phyloP scores from a whole-genome alignment of 2,113 vertebrate genomes.

The Oryzias woworae region DNA sequence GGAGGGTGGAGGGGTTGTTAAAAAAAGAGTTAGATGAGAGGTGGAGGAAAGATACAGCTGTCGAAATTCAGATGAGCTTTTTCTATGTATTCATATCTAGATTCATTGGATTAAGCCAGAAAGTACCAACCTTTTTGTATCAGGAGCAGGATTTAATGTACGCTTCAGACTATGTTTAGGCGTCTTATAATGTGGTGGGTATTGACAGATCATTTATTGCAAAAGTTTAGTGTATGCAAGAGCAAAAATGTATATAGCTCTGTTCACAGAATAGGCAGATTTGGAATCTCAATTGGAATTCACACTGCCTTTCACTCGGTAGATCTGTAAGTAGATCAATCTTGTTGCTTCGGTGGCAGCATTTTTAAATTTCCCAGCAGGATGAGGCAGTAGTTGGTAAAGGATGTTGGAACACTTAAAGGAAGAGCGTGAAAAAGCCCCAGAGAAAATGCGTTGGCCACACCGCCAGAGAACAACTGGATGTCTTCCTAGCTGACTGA shows the following conservation, averaged over 20 bases:
- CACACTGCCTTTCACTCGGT: constrained; percentile 53
- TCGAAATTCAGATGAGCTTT: constrained; percentile 53
- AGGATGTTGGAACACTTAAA: constrained; percentile 70
- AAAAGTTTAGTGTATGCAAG: constrained; percentile 11
- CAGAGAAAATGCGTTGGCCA: constrained; percentile 75
- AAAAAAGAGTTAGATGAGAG: constrained; percentile 54
- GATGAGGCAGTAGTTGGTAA: constrained; percentile 63
- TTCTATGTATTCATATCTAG: constrained; percentile 31
- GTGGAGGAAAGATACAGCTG: constrained; percentile 49
- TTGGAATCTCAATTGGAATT: constrained; percentile 11
- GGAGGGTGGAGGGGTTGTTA: constrained; percentile 27
- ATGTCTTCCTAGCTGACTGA: constrained; percentile 52
- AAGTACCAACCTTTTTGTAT: constrained; percentile 4
- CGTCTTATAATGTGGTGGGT: constrained; percentile 11
- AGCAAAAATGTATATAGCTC: constrained; percentile 19
- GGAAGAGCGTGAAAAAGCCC: constrained; percentile 71
- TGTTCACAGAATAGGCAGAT: constrained; percentile 9
- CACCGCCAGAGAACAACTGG: constrained; percentile 61
- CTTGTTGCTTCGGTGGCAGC: constrained; percentile 64
- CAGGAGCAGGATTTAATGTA: constrained; percentile 7
- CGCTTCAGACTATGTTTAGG: neutral
- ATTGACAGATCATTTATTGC: constrained; percentile 21
- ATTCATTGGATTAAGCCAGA: constrained; percentile 4
- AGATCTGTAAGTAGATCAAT: constrained; percentile 76
- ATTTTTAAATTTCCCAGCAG: constrained; percentile 78